Evolutionary conservation across 2,888 invertebrate genomes (phyloP).

Genomic region (Hirtodrosophila trivittata): DNA sequence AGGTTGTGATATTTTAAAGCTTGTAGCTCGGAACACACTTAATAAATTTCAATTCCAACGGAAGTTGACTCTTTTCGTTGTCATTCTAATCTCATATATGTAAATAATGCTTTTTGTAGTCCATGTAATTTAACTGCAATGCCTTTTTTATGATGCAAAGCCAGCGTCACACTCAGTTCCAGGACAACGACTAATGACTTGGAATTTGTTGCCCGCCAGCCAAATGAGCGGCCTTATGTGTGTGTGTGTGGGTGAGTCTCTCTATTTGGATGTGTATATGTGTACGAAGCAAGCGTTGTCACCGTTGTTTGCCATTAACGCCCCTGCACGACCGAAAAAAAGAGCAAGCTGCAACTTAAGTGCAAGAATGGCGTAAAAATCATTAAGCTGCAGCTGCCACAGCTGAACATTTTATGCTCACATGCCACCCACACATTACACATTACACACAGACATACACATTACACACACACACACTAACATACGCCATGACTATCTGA

Average conservation of each 20-base stretch:
- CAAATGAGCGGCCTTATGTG: constrained; percentile 59
- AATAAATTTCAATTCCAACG: constrained; percentile 1
- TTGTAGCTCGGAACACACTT: not conserved
- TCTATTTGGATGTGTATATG: constrained; percentile 14
- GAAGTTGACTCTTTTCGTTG: constrained; percentile 10
- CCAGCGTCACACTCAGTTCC: constrained; percentile 11
- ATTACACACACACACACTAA: constrained; percentile 14
- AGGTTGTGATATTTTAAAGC: not conserved
- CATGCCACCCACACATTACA: constrained; percentile 15
- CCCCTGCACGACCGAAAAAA: constrained; percentile 44
- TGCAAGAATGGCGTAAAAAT: constrained; percentile 67
- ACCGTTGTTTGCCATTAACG: constrained; percentile 73
- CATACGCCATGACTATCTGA: constrained; percentile 5
- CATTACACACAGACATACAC: constrained; percentile 6
- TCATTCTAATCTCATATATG: constrained; percentile 40
- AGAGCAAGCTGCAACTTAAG: constrained; percentile 61
- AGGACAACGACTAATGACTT: constrained; percentile 73
- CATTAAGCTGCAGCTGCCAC: constrained; percentile 70
- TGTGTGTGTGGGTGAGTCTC: constrained; percentile 10
- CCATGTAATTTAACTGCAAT: constrained; percentile 57
- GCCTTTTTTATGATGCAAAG: constrained; percentile 31
- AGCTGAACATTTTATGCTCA: constrained; percentile 29
- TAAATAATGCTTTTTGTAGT: constrained; percentile 42
- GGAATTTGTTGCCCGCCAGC: constrained; percentile 75
- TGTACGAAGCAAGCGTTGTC: constrained; percentile 62